phyloP scores from a whole-genome alignment of 2,113 vertebrate genomes.

The Pollachius pollachius region DNA sequence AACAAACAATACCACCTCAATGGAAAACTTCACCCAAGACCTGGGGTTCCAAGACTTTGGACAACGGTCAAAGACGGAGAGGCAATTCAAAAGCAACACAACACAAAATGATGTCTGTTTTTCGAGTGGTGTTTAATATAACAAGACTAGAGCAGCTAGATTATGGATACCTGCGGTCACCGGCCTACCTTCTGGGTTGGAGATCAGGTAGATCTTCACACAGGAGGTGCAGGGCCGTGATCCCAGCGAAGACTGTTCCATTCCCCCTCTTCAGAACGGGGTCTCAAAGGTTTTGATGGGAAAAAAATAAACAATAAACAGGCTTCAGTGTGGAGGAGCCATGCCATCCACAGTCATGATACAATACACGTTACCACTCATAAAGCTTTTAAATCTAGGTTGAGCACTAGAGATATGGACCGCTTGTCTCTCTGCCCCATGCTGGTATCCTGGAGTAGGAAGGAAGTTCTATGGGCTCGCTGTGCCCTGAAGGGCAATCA shows the following conservation, averaged over 20 bases:
- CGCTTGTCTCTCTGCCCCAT: conserved; percentile 20
- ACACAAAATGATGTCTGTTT: no score
- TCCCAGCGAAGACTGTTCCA: no score
- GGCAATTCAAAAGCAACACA: neutral
- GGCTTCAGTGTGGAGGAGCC: no score
- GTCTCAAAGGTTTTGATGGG: no score
- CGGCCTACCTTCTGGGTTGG: conserved; percentile 69
- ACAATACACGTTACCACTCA: no score
- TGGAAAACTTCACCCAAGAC: neutral
- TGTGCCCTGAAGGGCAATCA: no score
- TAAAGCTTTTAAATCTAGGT: no score
- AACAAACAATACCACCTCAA: neutral
- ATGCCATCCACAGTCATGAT: no score
- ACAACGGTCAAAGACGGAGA: neutral
- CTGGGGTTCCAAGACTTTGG: neutral
- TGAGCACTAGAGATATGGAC: neutral
- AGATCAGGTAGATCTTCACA: conserved; percentile 75
- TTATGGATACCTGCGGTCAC: neutral
- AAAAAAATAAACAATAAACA: no score
- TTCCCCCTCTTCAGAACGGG: no score
- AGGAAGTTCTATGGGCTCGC: conserved; percentile 46
- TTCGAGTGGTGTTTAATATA: neutral
- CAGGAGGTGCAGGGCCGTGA: conserved; percentile 33
- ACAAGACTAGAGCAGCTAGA: no score
- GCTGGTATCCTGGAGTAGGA: conserved; percentile 27